These are phyloP conservation scores for Clavelina lepadiformis DNA, from an alignment of 23 tunicate genomes.

Conservation along the genomic window DNA sequence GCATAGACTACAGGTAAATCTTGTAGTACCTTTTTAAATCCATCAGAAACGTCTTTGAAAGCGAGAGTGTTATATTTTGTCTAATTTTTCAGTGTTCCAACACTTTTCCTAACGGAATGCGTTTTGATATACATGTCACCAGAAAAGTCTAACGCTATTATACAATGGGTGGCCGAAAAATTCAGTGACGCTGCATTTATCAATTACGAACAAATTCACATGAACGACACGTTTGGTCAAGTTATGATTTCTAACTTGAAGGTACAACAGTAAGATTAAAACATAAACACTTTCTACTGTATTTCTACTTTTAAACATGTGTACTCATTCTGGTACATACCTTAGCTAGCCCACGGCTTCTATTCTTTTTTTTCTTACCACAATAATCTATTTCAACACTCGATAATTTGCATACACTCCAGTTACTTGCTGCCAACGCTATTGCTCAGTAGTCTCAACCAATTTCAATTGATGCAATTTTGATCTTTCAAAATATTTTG, in stretches of 20 bases:
- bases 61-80: background rate
- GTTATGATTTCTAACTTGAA: constrained; percentile 70
- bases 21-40: background rate
- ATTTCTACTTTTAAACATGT: too few species aligned
- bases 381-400: too few species aligned
- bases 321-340: too few species aligned
- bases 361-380: too few species aligned
- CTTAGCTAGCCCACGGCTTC: too few species aligned
- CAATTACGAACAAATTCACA: constrained; percentile 76
- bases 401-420: too few species aligned
- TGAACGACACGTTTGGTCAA: constrained; percentile 80
- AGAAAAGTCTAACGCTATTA: constrained; percentile 37
- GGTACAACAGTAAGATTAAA: too few species aligned
- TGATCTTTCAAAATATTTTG: too few species aligned
- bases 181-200: constrained; percentile 60
- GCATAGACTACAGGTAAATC: constrained; percentile 40
- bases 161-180: constrained; percentile 38
- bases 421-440: too few species aligned
- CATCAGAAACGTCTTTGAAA: background rate
- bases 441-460: too few species aligned
- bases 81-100: constrained; percentile 32
- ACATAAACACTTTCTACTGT: too few species aligned
- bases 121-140: constrained; percentile 78
- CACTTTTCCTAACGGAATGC: constrained; percentile 82
- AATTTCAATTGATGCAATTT: too few species aligned